These are phyloP conservation scores for Marronus borbonicus DNA, from an alignment of 2,888 invertebrate genomes.

Conservation along the genomic window DNA sequence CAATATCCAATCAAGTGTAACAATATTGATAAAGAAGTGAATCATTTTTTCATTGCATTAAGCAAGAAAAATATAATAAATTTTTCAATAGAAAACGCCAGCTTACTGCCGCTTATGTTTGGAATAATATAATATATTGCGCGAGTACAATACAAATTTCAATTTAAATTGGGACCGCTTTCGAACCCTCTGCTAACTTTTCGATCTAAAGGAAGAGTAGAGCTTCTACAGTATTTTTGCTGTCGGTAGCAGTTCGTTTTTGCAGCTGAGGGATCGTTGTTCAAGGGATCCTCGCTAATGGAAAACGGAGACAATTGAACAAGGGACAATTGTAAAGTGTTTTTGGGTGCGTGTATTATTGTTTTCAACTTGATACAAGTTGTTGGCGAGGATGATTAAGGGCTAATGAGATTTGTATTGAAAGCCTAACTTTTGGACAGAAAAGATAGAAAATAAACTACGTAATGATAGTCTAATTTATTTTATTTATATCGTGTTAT, in stretches of 20 bases:
- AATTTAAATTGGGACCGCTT: slow-evolving; percentile 13
- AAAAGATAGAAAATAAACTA: not conserved
- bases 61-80: too few relatives aligned
- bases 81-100: too few relatives aligned
- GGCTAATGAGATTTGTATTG: not conserved
- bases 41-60: too few relatives aligned
- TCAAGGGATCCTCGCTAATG: slow-evolving; percentile 12
- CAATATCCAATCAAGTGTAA: too few relatives aligned
- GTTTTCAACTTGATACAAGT: not conserved
- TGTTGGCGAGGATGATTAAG: not conserved
- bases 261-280: slow-evolving; percentile 1
- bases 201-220: slow-evolving; percentile 12
- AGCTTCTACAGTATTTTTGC: slow-evolving; percentile 16
- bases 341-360: slow-evolving; percentile 5
- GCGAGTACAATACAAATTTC: not conserved
- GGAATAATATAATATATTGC: too few relatives aligned
- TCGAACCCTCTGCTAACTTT: not conserved
- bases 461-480: not conserved
- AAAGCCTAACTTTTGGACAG: not conserved
- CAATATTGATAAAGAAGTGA: too few relatives aligned
- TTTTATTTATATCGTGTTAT: not conserved
- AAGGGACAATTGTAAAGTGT: slow-evolving; percentile 22
- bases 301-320: slow-evolving; percentile 29
- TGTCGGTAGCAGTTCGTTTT: slow-evolving; percentile 4
- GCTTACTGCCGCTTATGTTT: too few relatives aligned